phyloP scores from a whole-genome alignment of 2,113 vertebrate genomes.

The Antigone vipio region DNA sequence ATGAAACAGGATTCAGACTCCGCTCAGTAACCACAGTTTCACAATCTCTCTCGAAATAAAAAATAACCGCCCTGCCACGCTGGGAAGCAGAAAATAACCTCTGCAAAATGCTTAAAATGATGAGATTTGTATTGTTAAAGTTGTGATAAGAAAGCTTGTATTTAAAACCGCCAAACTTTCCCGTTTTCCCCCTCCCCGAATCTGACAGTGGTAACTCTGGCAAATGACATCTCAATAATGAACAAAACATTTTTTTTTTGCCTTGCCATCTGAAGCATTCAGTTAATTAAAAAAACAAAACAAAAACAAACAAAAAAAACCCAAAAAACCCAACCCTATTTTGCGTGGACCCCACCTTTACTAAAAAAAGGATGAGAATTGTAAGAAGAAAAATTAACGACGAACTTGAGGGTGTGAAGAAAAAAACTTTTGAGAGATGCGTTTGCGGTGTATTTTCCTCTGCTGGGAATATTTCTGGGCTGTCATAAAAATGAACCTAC shows the following conservation, averaged over 20 bases:
- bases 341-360: not conserved
- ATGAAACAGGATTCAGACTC: not conserved
- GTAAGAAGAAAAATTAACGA: not conserved
- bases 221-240: constrained; percentile 54
- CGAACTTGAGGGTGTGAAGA: not conserved
- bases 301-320: not conserved
- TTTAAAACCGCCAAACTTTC: not conserved
- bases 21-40: not conserved
- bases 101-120: not conserved
- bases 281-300: constrained; percentile 25
- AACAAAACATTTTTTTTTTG: not conserved
- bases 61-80: rapidly evolving
- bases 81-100: not conserved
- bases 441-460: not conserved
- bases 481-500: not conserved
- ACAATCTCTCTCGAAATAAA: not conserved
- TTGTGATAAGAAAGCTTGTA: not conserved
- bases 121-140: not conserved
- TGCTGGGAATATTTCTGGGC: not conserved
- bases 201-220: constrained; percentile 3
- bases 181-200: not conserved
- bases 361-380: not conserved
- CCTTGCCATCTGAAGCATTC: constrained; percentile 1
- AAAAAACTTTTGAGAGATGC: not conserved
- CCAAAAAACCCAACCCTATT: not conserved